phyloP scores from a whole-genome alignment of 2,888 invertebrate genomes.

The Lysandra coridon region DNA sequence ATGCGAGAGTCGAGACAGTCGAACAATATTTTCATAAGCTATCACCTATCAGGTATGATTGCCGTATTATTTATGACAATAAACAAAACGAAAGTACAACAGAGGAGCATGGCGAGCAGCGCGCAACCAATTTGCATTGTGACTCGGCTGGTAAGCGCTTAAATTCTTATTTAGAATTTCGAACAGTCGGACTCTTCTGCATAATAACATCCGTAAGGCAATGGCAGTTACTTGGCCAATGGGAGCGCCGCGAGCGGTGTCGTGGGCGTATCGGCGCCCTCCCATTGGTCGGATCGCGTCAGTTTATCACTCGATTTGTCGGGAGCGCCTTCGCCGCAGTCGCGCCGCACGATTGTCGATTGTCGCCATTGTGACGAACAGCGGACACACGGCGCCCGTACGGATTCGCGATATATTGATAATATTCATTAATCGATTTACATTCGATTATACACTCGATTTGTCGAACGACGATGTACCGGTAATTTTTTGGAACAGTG shows the following conservation, averaged over 20 bases:
- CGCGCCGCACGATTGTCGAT: constrained; percentile 76
- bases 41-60: constrained; percentile 29
- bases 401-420: constrained; percentile 61
- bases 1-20: neutral
- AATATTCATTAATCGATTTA: constrained; percentile 38
- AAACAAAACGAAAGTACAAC: constrained; percentile 44
- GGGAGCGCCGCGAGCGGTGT: constrained; percentile 58
- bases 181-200: constrained; percentile 77
- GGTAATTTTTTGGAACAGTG: constrained; percentile 49
- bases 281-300: constrained; percentile 64
- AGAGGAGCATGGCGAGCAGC: constrained; percentile 58
- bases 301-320: constrained; percentile 77
- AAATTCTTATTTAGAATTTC: constrained; percentile 73
- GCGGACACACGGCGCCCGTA: constrained; percentile 54
- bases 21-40: constrained; percentile 30
- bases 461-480: constrained; percentile 51
- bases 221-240: constrained; percentile 79
- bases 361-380: constrained; percentile 77
- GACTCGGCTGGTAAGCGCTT: constrained; percentile 73
- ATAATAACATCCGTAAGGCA: constrained; percentile 78
- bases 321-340: constrained; percentile 72
- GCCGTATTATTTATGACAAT: constrained; percentile 38
- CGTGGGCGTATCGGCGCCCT: constrained; percentile 71
- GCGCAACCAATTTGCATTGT: constrained; percentile 78
- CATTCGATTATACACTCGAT: constrained; percentile 50